Base-by-base conservation (phyloP, 2,113 vertebrate species). In the Dipodomys merriami region DNA sequence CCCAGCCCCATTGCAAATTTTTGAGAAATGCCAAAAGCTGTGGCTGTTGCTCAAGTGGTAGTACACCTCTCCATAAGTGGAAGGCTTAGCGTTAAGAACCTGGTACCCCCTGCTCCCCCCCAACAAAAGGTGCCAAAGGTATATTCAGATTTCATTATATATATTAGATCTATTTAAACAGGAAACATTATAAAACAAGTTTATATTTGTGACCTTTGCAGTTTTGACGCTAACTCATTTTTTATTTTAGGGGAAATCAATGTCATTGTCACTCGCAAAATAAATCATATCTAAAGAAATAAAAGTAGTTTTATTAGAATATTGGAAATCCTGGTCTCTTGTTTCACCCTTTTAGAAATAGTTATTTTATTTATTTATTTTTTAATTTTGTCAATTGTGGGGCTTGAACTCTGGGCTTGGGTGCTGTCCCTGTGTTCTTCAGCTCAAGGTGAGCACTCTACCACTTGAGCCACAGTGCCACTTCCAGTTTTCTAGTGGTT, bases 1-100 rank as follows among this genome's bases (percentile, higher is more conserved):
- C 5, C 39, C 39, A 39, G 39, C 39, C 39, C 39, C 39, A 39
- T 39, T 67, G 27, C 0, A 29, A 73, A 7, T 85, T 80, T 57
- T 53, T 49, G 62, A 92, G 23, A 90, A 89, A 64, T 93, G n/a
- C n/a, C 74, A 88, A 89, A 78, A 65, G 25, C 22, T 64, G 62
- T 20, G 23, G 22, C 7, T 64, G 22, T 23, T 20, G 20, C 22
- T 64, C 62, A 64, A 23, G 20, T 64, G 62, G 22, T 64, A 64
- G 62, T 23, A 22, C 62, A 64, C 22, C 22, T 25, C 4, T 25
- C 22, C 23, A 5, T 20, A 64, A 64, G 62, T 64, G 5, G 6
- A 25, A 23, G 22, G 22, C 22, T 25, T 22, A 7, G 62, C 19
- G 8, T 23, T 25, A 7, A 64, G 25, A 57, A 57, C 53, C 12